Conservation (phyloP, 2,113 vertebrate species). For the Zosterops japonicus region DNA sequence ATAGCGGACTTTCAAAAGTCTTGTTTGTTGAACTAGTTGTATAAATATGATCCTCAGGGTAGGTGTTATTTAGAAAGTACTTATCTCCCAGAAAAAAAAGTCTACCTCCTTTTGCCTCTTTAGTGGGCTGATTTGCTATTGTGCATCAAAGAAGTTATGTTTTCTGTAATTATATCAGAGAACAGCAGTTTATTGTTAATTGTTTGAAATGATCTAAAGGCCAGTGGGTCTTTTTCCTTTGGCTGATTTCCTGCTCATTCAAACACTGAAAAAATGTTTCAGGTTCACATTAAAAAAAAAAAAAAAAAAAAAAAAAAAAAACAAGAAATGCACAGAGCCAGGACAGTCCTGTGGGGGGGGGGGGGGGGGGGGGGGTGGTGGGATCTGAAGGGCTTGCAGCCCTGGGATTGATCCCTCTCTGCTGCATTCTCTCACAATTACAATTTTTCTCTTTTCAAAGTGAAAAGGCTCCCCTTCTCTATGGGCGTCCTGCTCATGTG, state of each 20-base stretch:
- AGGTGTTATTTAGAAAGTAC: background rate
- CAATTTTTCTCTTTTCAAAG: background rate
- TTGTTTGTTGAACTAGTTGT: slow-evolving; percentile 18
- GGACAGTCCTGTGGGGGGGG: background rate
- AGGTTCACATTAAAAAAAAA: background rate
- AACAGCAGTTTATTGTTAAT: slow-evolving; percentile 3
- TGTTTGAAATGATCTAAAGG: background rate
- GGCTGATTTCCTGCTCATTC: background rate
- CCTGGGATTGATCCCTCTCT: background rate
- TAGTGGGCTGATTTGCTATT: background rate
- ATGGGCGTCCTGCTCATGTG: fast-evolving
- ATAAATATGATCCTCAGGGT: background rate
- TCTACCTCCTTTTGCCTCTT: background rate
- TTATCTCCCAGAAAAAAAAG: background rate
- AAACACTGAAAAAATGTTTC: slow-evolving; percentile 16
- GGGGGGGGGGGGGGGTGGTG: fast-evolving
- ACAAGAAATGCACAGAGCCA: background rate
- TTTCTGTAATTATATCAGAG: background rate
- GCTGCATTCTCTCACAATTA: background rate
- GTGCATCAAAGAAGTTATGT: background rate
- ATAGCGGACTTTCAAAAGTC: background rate
- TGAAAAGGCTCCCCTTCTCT: background rate
- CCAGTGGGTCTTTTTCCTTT: background rate
- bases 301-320: too few species aligned
- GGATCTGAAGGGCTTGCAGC: background rate